Base-by-base conservation (phyloP, 2,797 vertebrate species). In the Craterocephalus amniculus region DNA sequence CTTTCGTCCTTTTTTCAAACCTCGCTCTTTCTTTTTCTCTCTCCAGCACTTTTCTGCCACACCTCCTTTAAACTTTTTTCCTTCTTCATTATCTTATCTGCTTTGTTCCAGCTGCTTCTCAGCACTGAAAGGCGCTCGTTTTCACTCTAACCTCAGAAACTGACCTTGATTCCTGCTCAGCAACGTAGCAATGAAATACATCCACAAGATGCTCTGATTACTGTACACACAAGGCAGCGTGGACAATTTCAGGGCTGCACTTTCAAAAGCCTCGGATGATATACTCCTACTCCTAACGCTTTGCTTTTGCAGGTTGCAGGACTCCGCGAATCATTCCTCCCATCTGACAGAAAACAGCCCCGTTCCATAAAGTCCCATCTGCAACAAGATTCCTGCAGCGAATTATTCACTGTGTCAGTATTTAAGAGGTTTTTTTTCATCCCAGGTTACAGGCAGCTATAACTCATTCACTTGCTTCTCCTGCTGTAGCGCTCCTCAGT, bases 391-490 rank as follows among this genome's bases (percentile, higher is more conserved):
- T 57, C 73, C 49, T 38, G 62, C 76, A 48, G 52, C 29, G 24
- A 74, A 80, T 87, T 79, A 70, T 62, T 72, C 58, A 70, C 57
- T 72, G 26, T 72, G 66, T 78, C 78, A 67, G 76, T 82, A 74
- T 87, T 84, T 82, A 84, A 70, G 76, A 77, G n/a, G 43, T 58
- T 63, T 83, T 80, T 83, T 65, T 78, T 73, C 67, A 75, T 38
- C 62, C 40, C 26, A 58, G 70, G 76, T 79, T 55, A 79, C 51
- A 75, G 48, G 67, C 56, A 16, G 9, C 78, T 55, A 51, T 84
- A 87, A 91, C 60, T 83, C 87, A 79, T 66, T 75, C 61, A 56
- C 72, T 67, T 34, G 35, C 68, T 29, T 62, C 36, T 65, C 18
- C 63, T 43, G 26, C 70, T 71, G 43, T 34, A 27, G 65, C 4